Conservation (phyloP, 2,113 vertebrate species). For the Harpagus bidentatus region DNA sequence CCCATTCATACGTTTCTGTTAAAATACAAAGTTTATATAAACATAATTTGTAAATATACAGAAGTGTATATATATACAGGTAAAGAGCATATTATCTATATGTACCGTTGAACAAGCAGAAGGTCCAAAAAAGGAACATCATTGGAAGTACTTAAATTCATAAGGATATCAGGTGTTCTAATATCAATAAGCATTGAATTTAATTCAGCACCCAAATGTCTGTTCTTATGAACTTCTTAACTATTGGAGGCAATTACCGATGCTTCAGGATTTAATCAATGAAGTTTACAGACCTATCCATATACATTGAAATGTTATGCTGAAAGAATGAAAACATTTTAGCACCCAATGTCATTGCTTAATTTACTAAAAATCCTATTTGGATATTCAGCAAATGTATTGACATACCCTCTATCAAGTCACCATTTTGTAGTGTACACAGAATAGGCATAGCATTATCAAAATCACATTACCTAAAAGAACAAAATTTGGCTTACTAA, state of each 20-base stretch:
- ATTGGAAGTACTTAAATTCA: not conserved
- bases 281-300: not conserved
- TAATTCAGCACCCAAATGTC: not conserved
- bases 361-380: not conserved
- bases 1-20: slow-evolving; percentile 31
- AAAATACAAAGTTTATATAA: not conserved
- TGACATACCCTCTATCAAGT: not conserved
- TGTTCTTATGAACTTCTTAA: not conserved
- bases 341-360: not conserved
- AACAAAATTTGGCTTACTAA: not conserved
- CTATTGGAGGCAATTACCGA: not conserved
- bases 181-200: not conserved
- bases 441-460: not conserved
- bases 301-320: not conserved
- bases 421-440: not conserved
- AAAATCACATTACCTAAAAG: not conserved
- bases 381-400: not conserved
- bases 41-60: not conserved
- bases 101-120: not conserved
- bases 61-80: not conserved
- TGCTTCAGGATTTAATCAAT: not conserved
- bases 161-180: not conserved
- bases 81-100: not conserved
- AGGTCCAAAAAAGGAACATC: not conserved
- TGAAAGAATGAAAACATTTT: not conserved